Conservation (phyloP, 2,888 invertebrate genomes). For the Idaea biselata region DNA sequence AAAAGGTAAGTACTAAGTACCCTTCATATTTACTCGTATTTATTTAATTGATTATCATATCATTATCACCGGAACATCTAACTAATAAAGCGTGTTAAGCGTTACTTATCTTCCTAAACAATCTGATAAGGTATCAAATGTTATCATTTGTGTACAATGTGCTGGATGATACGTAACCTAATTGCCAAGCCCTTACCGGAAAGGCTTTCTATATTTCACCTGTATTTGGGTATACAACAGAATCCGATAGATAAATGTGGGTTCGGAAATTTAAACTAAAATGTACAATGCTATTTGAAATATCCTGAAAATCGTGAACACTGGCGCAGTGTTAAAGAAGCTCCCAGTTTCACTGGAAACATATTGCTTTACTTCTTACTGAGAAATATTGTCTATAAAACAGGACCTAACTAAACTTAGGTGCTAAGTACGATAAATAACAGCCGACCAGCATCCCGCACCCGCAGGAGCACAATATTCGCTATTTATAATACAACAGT, state of each 20-base stretch:
- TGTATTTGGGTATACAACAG: background rate
- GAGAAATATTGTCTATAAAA: background rate
- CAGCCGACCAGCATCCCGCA: background rate
- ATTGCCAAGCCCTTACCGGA: background rate
- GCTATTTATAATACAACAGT: constrained; percentile 1
- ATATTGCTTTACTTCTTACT: background rate
- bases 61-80: background rate
- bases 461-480: background rate
- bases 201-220: background rate
- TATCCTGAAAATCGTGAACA: background rate
- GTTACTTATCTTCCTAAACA: background rate
- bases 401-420: background rate
- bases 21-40: no score
- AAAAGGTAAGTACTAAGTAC: constrained; percentile 82
- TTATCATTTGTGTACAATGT: background rate
- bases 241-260: background rate
- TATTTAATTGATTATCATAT: background rate
- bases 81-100: background rate
- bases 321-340: background rate
- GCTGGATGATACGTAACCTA: background rate
- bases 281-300: background rate
- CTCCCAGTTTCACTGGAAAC: background rate
- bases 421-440: background rate
- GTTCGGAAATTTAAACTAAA: background rate
- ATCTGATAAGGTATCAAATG: background rate